A percentile compares a stretch with the other conserved stretches of the same genome.
phyloP scores from a whole-genome alignment of 2,888 invertebrate species.

The Congeria kusceri region DNA sequence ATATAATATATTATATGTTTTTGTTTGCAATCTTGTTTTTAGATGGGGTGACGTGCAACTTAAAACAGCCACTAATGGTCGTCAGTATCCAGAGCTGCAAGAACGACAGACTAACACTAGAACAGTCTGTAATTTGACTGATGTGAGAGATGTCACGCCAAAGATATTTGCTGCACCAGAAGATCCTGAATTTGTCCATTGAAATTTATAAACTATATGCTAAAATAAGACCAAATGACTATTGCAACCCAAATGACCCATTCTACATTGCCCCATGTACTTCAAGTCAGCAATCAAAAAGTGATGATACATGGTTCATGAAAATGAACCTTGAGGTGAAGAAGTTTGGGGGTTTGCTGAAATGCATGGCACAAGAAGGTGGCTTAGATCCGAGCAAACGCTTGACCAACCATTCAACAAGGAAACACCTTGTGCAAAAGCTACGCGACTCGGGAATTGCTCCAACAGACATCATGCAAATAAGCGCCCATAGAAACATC shows the following conservation, averaged over 20 bases:
- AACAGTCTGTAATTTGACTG: slow-evolving; percentile 21
- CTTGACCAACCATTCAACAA: slow-evolving; percentile 35
- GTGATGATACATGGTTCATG: slow-evolving; percentile 30
- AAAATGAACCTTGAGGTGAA: slow-evolving; percentile 24
- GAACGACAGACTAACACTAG: slow-evolving; percentile 44
- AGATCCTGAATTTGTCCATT: slow-evolving; percentile 28
- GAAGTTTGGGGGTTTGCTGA: slow-evolving; percentile 35
- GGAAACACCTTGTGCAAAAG: slow-evolving; percentile 37
- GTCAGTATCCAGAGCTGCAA: slow-evolving; percentile 30
- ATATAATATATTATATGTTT: too few relatives aligned
- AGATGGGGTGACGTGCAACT: slow-evolving; percentile 50
- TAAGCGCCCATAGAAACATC: slow-evolving; percentile 49
- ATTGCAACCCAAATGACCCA: slow-evolving; percentile 26
- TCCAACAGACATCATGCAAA: slow-evolving; percentile 51
- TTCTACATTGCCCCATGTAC: slow-evolving; percentile 39
- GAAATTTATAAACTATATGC: slow-evolving; percentile 30
- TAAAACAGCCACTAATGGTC: slow-evolving; percentile 14
- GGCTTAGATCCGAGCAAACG: slow-evolving; percentile 27
- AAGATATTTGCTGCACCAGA: slow-evolving; percentile 30
- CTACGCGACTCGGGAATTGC: slow-evolving; percentile 34
- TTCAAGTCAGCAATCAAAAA: neutral
- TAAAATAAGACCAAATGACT: slow-evolving; percentile 24
- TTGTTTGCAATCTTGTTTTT: neutral
- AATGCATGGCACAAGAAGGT: slow-evolving; percentile 39
- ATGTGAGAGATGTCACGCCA: slow-evolving; percentile 31